Percentiles rank a stretch among this genome's conserved stretches.
These are phyloP conservation scores for Drosophila triauraria DNA, from an alignment of 1,140 invertebrate species.

Conservation along the genomic window DNA sequence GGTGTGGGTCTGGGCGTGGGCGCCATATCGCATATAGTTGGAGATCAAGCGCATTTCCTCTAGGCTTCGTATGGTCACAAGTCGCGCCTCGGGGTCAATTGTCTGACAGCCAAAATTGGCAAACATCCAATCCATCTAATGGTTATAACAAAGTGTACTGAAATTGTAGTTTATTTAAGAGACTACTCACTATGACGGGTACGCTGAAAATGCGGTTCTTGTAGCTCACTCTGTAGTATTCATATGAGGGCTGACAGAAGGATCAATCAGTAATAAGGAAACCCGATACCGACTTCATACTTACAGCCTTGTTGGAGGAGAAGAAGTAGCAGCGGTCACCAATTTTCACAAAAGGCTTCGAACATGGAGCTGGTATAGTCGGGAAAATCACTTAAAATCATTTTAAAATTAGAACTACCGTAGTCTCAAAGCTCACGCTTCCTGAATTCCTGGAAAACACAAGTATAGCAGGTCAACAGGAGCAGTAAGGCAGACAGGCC, in stretches of 20 bases:
- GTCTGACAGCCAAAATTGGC: slow-evolving; percentile 60
- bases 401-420: not conserved
- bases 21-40: slow-evolving; percentile 28
- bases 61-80: slow-evolving; percentile 29
- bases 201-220: slow-evolving; percentile 57
- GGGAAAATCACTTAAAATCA: not conserved
- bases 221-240: slow-evolving; percentile 59
- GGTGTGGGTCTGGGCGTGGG: slow-evolving; percentile 34
- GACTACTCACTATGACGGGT: slow-evolving; percentile 44
- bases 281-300: slow-evolving; percentile 6
- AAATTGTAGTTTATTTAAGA: not conserved
- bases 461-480: slow-evolving; percentile 33
- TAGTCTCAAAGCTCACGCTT: slow-evolving; percentile 23
- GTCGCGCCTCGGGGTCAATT: slow-evolving; percentile 26
- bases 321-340: slow-evolving; percentile 59
- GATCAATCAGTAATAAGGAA: not conserved
- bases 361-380: slow-evolving; percentile 30
- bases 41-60: slow-evolving; percentile 40
- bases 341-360: slow-evolving; percentile 56
- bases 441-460: slow-evolving; percentile 42
- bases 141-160: not conserved
- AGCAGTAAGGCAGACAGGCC: slow-evolving; percentile 22
- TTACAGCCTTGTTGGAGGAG: slow-evolving; percentile 61
- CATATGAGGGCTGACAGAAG: slow-evolving; percentile 48
- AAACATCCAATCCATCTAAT: slow-evolving; percentile 55